Evolutionary conservation across 2,113 vertebrate genomes (phyloP), one percentile per base, ranked within the genome.

Genomic region (Progne subis): DNA sequence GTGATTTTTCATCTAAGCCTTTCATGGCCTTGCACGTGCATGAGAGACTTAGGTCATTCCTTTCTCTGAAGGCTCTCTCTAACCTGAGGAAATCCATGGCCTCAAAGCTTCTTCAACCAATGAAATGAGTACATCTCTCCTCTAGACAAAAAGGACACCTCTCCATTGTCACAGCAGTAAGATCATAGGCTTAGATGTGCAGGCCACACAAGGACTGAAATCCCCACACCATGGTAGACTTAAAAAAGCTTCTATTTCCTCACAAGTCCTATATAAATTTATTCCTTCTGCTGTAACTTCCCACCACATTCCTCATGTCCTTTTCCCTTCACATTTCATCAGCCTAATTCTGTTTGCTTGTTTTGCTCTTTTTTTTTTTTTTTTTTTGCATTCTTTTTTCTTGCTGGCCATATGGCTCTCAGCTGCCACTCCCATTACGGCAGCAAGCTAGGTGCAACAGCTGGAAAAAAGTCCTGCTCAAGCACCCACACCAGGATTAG

Each of bases 191-290:
- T 74, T 41, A 61, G 31, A 57, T 28, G 11, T 23, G 31, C 7
- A 34, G 6, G 21, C 10, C 50, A 37, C 31, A 70, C 2, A 8
- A 86, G 11, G 9, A 9, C 39, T 68, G 44, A 93, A 93, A 75
- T 34, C 3, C 5, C 5, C 1, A 1, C 25, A 67, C 2, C 26
- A 69, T 1, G 6, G n/a, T 49, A 49, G 41, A 80, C 72, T 57
- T 31, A 32, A 80, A 94, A 67, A 8, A 18, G 8, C 2, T 15
- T n/a, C 24, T 68, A 34, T 49, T 71, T 82, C 24, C 21, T 76
- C 31, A 25, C 5, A 57, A 57, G 31, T 37, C 16, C 16, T 59
- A 26, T 11, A 72, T 23, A 12, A 37, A 41, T 31, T n/a, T 68
- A 60, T 52, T 84, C n/a, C 31, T 75, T 61, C 53, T 75, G 29